Evolutionary conservation across 2,797 vertebrate species (phyloP), one percentile per base, ranked within the genome.

Genomic region (Pantherophis alleghaniensis): DNA sequence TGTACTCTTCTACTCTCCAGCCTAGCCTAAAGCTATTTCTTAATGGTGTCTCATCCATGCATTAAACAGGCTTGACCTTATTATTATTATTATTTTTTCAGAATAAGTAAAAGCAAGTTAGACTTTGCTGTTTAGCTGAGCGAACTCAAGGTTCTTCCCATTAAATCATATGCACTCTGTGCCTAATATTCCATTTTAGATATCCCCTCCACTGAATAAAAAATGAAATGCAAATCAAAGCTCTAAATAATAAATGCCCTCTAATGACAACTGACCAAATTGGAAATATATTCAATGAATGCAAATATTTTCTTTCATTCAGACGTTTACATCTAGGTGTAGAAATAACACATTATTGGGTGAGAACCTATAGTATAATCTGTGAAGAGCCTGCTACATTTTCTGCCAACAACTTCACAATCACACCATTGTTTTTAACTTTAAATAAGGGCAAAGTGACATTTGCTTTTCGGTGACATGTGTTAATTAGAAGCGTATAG

Each of bases 391-490:
- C 90, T 91, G 86, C 92, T 28, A 37, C 7, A 59, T 37, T 1
- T 89, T 88, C 6, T 12, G 22, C 0, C n/a, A 87, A 94, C 22
- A 93, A 59, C 24, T 90, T 83, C 0, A 69, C 88, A 89, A 0
- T 20, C 90, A 56, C 60, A 63, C 53, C 51, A 3, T 56, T n/a
- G 32, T 89, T 83, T 94, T 5, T 66, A 87, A 74, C 63, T 87
- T 37, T 9, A 91, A 14, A 42, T 7, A 94, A 83, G 1, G 12
- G 1, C 92, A 53, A 87, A 53, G 3, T 92, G 53, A 63, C 13
- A 22, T 91, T 88, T 93, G 0, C 88, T 96, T 94, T 93, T 94
- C 79, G 92, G 1, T 83, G 69, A 90, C 88, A 56, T 32, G 51
- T 57, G 94, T 93, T 88, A 94, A 90, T 91, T 95, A 90, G 0